Percentiles rank a stretch among this genome's conserved stretches.
Conservation (phyloP, 2,113 vertebrate genomes). For the Anguilla rostrata region DNA sequence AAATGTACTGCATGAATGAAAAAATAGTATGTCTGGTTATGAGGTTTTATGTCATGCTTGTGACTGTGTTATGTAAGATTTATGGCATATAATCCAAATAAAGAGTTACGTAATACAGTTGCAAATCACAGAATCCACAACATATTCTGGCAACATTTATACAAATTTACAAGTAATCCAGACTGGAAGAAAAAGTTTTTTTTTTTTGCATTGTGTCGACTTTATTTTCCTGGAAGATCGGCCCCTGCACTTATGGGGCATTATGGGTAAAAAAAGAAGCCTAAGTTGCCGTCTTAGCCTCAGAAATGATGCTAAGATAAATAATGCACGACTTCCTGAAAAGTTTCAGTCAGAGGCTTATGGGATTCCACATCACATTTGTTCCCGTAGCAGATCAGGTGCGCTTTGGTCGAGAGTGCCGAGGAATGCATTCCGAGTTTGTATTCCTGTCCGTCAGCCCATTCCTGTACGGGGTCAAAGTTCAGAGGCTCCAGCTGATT, state of each 20-base stretch:
- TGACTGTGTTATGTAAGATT: too few species aligned
- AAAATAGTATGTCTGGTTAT: too few species aligned
- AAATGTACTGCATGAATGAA: too few species aligned
- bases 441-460: neutral
- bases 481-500: neutral
- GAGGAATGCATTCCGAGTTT: neutral
- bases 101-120: too few species aligned
- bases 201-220: neutral
- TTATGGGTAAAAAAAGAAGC: neutral
- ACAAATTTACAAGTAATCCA: neutral
- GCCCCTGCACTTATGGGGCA: slow-evolving; percentile 1
- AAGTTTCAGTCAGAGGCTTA: slow-evolving; percentile 1
- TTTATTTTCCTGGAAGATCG: neutral
- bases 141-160: neutral
- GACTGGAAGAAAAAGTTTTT: neutral
- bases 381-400: neutral
- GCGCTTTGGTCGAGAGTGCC: neutral
- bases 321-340: slow-evolving; percentile 11
- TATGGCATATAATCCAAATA: too few species aligned
- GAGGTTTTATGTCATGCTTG: too few species aligned
- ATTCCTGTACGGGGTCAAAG: slow-evolving; percentile 14
- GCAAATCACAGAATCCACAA: too few species aligned
- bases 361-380: neutral
- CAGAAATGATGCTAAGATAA: slow-evolving; percentile 17
- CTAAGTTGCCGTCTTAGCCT: neutral